Percentiles rank a stretch among this genome's conserved stretches.
These are phyloP conservation scores for Polymixis lichenea DNA, from an alignment of 2,888 invertebrate genomes.

Conservation along the genomic window DNA sequence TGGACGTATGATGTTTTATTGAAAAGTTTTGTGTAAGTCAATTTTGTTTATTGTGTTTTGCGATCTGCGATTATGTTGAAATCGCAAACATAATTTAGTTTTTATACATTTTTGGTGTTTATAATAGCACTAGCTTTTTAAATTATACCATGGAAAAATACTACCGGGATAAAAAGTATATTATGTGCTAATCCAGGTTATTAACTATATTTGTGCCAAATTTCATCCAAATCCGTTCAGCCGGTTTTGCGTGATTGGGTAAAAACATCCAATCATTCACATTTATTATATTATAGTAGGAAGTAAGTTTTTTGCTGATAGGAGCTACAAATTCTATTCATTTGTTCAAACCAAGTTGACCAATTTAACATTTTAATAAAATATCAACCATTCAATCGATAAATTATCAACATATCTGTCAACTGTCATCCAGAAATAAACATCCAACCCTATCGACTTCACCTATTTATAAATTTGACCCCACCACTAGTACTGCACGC, in stretches of 20 bases:
- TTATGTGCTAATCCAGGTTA: no score
- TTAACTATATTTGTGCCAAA: no score
- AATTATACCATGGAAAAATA: no score
- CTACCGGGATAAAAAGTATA: no score
- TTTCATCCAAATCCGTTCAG: no score
- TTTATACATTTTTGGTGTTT: neutral
- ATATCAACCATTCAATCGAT: neutral
- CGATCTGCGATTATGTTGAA: neutral
- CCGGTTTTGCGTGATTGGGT: no score
- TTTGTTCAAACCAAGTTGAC: neutral
- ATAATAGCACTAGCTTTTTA: neutral
- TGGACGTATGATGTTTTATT: slow-evolving; percentile 42
- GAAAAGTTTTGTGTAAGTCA: slow-evolving; percentile 27
- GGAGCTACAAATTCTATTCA: neutral
- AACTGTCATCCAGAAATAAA: slow-evolving; percentile 33
- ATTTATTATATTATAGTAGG: neutral
- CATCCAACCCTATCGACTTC: slow-evolving; percentile 32
- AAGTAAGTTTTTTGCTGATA: neutral
- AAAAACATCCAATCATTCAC: no score
- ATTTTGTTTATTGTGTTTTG: neutral
- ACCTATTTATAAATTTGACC: slow-evolving; percentile 40
- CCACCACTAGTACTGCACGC: slow-evolving; percentile 51
- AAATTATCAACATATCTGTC: neutral
- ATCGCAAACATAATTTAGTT: neutral
- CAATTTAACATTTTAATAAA: neutral